Evolutionary conservation across 2,888 invertebrate genomes (phyloP).

Genomic region (Slavum lentiscoides): DNA sequence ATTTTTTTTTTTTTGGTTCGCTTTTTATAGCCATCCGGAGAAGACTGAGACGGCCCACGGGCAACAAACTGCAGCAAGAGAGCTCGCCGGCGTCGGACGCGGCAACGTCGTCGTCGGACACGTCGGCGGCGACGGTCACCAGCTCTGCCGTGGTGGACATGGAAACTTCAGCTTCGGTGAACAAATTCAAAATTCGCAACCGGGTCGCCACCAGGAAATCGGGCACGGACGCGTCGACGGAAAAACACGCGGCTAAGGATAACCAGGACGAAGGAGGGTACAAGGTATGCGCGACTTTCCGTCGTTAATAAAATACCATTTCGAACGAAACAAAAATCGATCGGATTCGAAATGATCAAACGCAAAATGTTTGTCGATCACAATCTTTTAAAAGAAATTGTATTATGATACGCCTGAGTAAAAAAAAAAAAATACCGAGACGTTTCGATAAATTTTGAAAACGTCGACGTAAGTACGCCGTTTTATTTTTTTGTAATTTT

Average conservation of each 20-base stretch:
- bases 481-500: too few species aligned
- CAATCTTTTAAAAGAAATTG: too few species aligned
- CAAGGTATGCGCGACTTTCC: conserved; percentile 65
- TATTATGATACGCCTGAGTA: too few species aligned
- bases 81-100: conserved; percentile 62
- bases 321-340: too few species aligned
- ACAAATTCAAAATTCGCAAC: conserved; percentile 69
- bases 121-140: conserved; percentile 64
- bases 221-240: conserved; percentile 51
- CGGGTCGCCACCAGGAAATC: conserved; percentile 59
- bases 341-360: too few species aligned
- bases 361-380: too few species aligned
- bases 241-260: conserved; percentile 59
- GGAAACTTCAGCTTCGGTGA: conserved; percentile 68
- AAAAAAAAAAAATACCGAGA: too few species aligned
- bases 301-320: too few species aligned
- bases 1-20: conserved; percentile 52
- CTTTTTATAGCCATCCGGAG: conserved; percentile 65
- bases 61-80: conserved; percentile 44
- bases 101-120: conserved; percentile 64
- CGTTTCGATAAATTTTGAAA: too few species aligned
- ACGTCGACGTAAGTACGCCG: too few species aligned
- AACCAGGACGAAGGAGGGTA: conserved; percentile 74
- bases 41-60: conserved; percentile 63
- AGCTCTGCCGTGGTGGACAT: conserved; percentile 65